Percentiles rank a stretch among this genome's conserved stretches.
These are phyloP conservation scores for Gallinago undulata DNA, from an alignment of 2,113 vertebrate genomes.

Conservation along the genomic window DNA sequence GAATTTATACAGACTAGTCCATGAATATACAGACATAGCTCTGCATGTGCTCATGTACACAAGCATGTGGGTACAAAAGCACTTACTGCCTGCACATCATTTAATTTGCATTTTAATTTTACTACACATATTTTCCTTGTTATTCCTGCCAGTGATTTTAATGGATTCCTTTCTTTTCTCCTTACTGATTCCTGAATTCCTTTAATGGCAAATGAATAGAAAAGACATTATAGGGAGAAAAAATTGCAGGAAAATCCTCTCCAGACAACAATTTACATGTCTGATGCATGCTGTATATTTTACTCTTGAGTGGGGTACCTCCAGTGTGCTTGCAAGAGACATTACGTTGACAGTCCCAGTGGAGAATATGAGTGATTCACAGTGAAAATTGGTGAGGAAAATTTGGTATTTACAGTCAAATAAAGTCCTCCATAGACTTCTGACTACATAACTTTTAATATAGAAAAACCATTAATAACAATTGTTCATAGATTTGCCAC, in stretches of 20 bases:
- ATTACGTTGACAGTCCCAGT: not conserved
- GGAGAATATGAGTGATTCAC: not conserved
- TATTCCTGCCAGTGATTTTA: not conserved
- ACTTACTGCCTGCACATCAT: not conserved
- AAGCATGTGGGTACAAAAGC: not conserved
- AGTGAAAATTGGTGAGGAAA: not conserved
- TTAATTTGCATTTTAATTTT: not conserved
- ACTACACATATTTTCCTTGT: not conserved
- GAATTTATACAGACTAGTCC: not conserved
- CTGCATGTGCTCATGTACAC: accelerated
- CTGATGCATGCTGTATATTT: not conserved
- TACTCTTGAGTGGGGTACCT: not conserved
- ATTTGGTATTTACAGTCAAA: slow-evolving; percentile 11
- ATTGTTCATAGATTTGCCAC: not conserved
- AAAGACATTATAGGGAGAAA: not conserved
- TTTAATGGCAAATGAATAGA: not conserved
- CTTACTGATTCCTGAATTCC: not conserved
- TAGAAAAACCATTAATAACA: not conserved
- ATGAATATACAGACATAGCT: not conserved
- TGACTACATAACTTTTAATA: not conserved
- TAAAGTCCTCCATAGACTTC: not conserved
- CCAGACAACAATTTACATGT: not conserved
- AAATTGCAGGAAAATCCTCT: not conserved
- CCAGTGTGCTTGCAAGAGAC: not conserved
- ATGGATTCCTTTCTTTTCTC: not conserved